phyloP scores from a whole-genome alignment of 1,140 invertebrate genomes.

The Drosophila rufa region DNA sequence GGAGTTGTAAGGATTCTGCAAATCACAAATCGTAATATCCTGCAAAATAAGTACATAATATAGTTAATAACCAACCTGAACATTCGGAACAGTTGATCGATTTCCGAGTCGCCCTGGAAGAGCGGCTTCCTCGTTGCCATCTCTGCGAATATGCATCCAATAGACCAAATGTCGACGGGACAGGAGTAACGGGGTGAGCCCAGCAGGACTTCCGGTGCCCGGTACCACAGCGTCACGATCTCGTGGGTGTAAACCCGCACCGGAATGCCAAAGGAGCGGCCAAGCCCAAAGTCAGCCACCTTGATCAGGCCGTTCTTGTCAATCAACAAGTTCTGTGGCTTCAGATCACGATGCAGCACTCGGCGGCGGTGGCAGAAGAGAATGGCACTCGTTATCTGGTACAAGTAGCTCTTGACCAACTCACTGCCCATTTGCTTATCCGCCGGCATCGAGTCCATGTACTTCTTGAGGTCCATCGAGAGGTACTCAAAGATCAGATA shows the following conservation, averaged over 20 bases:
- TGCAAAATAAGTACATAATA: neutral
- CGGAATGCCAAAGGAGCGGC: slow-evolving; percentile 96
- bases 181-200: slow-evolving; percentile 96
- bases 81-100: slow-evolving; percentile 97
- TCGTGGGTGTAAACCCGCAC: slow-evolving; percentile 99
- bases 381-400: too few relatives aligned
- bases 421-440: too few relatives aligned
- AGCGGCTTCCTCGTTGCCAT: slow-evolving; percentile 96
- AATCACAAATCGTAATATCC: neutral
- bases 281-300: slow-evolving; percentile 99
- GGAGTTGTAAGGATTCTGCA: slow-evolving; percentile 91
- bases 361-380: too few relatives aligned
- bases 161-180: slow-evolving; percentile 98
- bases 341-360: too few relatives aligned
- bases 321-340: too few relatives aligned
- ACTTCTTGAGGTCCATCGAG: slow-evolving; percentile 97
- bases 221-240: slow-evolving; percentile 99
- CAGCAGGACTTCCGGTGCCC: slow-evolving; percentile 98
- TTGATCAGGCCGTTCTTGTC: slow-evolving; percentile 93
- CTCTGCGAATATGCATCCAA: slow-evolving; percentile 98
- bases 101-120: slow-evolving; percentile 98
- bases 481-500: slow-evolving; percentile 94
- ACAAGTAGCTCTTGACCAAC: too few relatives aligned
- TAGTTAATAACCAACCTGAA: slow-evolving; percentile 88
- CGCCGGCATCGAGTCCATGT: too few relatives aligned